Evolutionary conservation across 2,113 vertebrate species (phyloP).

Genomic region (Daboia siamensis): DNA sequence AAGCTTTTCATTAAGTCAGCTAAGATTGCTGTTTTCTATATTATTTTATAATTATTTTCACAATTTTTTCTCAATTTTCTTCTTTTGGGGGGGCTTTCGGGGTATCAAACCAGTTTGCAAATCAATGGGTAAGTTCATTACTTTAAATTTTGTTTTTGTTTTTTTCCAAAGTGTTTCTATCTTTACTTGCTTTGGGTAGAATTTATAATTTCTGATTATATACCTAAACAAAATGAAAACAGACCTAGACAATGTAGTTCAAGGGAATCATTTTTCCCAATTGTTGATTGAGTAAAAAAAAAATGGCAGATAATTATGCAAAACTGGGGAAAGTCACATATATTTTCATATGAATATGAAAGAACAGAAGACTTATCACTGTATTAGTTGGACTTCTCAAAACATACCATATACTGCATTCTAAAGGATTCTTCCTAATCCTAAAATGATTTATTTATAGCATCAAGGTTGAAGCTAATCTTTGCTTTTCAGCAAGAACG

Average conservation of each 20-base stretch:
- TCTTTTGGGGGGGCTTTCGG: conserved; percentile 66
- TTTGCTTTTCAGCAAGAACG: neutral
- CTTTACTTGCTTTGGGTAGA: neutral
- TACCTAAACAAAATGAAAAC: neutral
- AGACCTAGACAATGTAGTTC: neutral
- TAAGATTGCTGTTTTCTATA: conserved; percentile 41
- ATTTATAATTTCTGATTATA: neutral
- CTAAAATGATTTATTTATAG: neutral
- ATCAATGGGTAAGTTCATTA: conserved; percentile 91
- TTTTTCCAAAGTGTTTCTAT: conserved; percentile 14
- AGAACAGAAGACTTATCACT: neutral
- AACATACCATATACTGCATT: neutral
- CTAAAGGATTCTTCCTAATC: neutral
- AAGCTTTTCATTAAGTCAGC: conserved; percentile 41
- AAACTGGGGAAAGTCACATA: neutral
- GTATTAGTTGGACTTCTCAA: neutral
- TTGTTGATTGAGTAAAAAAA: neutral
- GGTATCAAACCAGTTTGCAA: conserved; percentile 79
- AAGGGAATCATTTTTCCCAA: neutral
- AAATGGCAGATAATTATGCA: neutral
- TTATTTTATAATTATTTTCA: conserved; percentile 47
- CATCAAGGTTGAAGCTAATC: neutral
- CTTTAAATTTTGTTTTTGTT: conserved; percentile 22
- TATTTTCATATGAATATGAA: neutral
- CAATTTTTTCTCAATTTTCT: conserved; percentile 56